phyloP scores from a whole-genome alignment of 2,797 vertebrate species.

The Melanotaenia nigrans region DNA sequence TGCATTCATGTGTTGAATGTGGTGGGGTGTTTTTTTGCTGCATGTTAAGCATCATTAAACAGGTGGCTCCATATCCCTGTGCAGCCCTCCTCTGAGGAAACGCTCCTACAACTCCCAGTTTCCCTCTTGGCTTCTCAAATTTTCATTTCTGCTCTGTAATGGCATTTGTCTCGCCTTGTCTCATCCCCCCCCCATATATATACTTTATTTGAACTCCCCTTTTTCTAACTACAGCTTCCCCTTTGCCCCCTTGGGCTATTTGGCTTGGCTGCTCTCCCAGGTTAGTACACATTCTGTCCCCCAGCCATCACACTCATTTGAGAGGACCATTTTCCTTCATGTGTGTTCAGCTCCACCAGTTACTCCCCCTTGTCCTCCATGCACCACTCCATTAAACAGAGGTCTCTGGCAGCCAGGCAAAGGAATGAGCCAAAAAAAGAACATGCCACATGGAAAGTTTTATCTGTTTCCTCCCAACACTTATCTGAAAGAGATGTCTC shows the following conservation, averaged over 20 bases:
- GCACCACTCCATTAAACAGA: constrained; percentile 59
- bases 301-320: constrained; percentile 57
- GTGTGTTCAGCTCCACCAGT: constrained; percentile 55
- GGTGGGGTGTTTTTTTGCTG: constrained; percentile 31
- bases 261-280: constrained; percentile 66
- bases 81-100: constrained; percentile 52
- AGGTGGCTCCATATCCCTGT: constrained; percentile 73
- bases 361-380: constrained; percentile 38
- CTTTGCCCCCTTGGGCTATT: constrained; percentile 60
- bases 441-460: constrained; percentile 67
- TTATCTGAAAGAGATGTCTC: constrained; percentile 61
- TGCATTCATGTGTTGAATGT: constrained; percentile 37
- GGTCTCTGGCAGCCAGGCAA: constrained; percentile 49
- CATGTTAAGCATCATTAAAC: constrained; percentile 73
- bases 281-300: constrained; percentile 56
- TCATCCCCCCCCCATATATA: constrained; percentile 19
- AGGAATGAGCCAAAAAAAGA: constrained; percentile 57
- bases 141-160: constrained; percentile 60
- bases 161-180: constrained; percentile 57
- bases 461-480: constrained; percentile 60
- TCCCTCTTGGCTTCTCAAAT: constrained; percentile 51
- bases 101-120: constrained; percentile 44
- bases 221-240: constrained; percentile 35
- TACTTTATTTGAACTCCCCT: constrained; percentile 54
- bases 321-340: constrained; percentile 69